A percentile compares a stretch with the other conserved stretches of the same genome.
These are phyloP conservation scores for Stenolophus ochropezus DNA, from an alignment of 2,888 invertebrate species.

Conservation along the genomic window DNA sequence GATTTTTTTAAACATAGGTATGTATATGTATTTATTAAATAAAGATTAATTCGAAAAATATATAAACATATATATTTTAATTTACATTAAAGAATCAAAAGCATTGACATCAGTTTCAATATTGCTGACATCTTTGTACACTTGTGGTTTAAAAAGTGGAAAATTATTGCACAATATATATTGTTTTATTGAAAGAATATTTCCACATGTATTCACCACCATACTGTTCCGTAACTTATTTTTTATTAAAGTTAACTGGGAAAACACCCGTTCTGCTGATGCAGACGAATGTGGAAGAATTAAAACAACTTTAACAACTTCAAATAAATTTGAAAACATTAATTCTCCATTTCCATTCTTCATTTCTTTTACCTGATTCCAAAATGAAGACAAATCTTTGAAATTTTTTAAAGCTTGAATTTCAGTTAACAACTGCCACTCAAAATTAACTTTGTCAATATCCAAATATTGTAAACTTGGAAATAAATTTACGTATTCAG, in stretches of 20 bases:
- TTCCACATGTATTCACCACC: no score
- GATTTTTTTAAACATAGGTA: no score
- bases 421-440: not conserved
- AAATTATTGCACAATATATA: no score
- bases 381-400: not conserved
- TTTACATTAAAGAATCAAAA: no score
- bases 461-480: not conserved
- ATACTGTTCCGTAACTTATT: not conserved
- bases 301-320: not conserved
- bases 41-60: no score
- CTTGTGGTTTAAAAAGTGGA: no score
- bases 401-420: not conserved
- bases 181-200: no score
- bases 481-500: constrained; percentile 46
- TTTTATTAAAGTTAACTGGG: not conserved
- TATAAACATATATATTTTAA: no score
- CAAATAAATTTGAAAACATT: not conserved
- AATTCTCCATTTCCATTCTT: not conserved
- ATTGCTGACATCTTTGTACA: no score
- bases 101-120: no score
- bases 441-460: not conserved
- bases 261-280: no score
- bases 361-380: not conserved
- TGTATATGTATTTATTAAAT: no score
- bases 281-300: not conserved